Evolutionary conservation across 2,797 vertebrate genomes (phyloP).

Genomic region (Sandelia bainsii): DNA sequence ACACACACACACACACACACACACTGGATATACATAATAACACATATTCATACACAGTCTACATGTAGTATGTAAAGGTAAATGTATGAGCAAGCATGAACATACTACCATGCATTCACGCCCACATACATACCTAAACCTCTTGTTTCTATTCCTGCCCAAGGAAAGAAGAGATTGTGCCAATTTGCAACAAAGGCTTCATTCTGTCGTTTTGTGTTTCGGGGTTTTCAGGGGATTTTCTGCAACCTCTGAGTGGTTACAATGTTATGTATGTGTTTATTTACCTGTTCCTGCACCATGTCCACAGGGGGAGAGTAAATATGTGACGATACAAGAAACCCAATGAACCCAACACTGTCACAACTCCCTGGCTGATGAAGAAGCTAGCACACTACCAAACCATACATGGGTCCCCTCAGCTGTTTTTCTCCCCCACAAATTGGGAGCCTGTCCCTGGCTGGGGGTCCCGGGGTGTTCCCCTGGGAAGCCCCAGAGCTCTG

Average conservation of each 20-base stretch:
- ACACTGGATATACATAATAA: conserved; percentile 36
- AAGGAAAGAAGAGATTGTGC: conserved; percentile 62
- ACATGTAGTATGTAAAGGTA: background rate
- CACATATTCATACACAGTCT: conserved; percentile 23
- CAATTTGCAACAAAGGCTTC: conserved; percentile 81
- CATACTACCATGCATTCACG: no score
- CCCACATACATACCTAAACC: conserved; percentile 1
- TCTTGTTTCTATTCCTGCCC: conserved; percentile 33
- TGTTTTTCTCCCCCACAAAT: conserved; percentile 54
- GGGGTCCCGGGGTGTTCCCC: conserved; percentile 77
- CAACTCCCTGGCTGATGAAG: conserved; percentile 36
- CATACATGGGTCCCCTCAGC: conserved; percentile 53
- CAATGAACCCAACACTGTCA: conserved; percentile 16
- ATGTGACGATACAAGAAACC: background rate
- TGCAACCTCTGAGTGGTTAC: conserved; percentile 64
- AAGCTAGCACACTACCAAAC: conserved; percentile 28
- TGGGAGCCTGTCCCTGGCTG: conserved; percentile 45
- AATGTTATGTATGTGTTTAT: conserved; percentile 71
- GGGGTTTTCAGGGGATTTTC: conserved; percentile 57
- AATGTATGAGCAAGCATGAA: background rate
- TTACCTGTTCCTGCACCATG: conserved; percentile 73
- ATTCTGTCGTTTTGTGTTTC: conserved; percentile 77
- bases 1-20: conserved; percentile 7
- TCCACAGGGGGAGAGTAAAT: conserved; percentile 22
- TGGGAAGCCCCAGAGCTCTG: conserved; percentile 85